A percentile compares a stretch with the other conserved stretches of the same genome.
These are phyloP conservation scores for Muscicapa adusta DNA, from an alignment of 2,113 vertebrate species.

Conservation along the genomic window DNA sequence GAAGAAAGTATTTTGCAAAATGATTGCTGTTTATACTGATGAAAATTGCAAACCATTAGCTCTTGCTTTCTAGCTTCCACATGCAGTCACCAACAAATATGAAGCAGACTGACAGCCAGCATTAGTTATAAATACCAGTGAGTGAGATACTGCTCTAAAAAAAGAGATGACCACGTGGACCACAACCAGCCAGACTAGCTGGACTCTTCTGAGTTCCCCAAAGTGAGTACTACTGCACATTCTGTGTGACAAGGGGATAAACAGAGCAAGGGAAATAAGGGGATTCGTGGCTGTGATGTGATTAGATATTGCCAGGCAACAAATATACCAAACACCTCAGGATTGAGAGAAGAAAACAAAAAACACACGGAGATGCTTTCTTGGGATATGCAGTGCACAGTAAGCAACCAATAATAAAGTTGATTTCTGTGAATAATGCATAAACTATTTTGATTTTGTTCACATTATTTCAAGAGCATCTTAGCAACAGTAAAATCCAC, in stretches of 20 bases:
- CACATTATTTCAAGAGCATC: neutral
- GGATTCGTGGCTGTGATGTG: neutral
- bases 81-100: neutral
- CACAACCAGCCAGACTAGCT: neutral
- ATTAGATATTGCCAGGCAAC: neutral
- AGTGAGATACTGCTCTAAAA: neutral
- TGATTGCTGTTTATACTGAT: neutral
- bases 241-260: neutral
- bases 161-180: neutral
- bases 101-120: neutral
- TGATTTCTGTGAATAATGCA: neutral
- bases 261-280: neutral
- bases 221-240: neutral
- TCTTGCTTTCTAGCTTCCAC: neutral
- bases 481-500: neutral
- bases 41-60: neutral
- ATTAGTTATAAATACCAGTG: neutral
- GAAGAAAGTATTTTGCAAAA: neutral
- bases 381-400: neutral
- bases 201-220: neutral
- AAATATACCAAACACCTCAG: neutral
- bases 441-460: neutral
- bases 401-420: neutral
- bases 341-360: neutral
- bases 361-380: neutral